Evolutionary conservation across 1,140 invertebrate genomes (phyloP), one percentile per base, ranked within the genome.

Genomic region (Habropoda laboriosa): DNA sequence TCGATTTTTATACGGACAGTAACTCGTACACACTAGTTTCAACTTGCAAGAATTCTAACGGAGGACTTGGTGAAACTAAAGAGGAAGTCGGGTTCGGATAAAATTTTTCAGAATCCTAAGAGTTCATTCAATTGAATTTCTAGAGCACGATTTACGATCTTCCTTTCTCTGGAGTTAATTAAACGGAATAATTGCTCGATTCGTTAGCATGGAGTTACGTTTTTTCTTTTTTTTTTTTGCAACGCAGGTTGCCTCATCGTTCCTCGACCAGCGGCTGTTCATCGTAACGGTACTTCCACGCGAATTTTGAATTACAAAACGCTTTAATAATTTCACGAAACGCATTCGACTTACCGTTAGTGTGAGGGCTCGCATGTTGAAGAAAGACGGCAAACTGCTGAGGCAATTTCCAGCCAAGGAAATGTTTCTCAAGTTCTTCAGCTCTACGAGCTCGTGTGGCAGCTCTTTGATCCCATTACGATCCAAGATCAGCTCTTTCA

Each of bases 401-500:
- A 95, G 89, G 70, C 90, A 91, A 91, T 96, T 96, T 84, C 94
- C 93, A n/a, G 94, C 94, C n/a, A 95, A 93, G 45, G 94, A 94
- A 66, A 96, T 92, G 45, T 92, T 93, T 80, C 94, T 94, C 68
- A 96, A 90, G 68, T 94, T 91, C 64, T 91, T 93, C 80, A 96
- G 90, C 78, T 94, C 93, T 79, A 91, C 93, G 82, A 96, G 87
- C 81, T 94, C 94, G 57, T 93, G 89, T 30, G 96, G 95, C 78
- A 96, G 83, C 51, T 94, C 93, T 79, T 92, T 94, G 81, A 96
- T 92, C 86, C 94, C 94, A 94, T 96, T 96, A 88, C 95, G 94
- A 91, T 96, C 96, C 67, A 96, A 91, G 72, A 94, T 93, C n/a
- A 96, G 88, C 87, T 96, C 95, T 87, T 94, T 94, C 86, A 96